phyloP scores from a whole-genome alignment of 1,140 invertebrate genomes.

The Drosophila fuyamai region DNA sequence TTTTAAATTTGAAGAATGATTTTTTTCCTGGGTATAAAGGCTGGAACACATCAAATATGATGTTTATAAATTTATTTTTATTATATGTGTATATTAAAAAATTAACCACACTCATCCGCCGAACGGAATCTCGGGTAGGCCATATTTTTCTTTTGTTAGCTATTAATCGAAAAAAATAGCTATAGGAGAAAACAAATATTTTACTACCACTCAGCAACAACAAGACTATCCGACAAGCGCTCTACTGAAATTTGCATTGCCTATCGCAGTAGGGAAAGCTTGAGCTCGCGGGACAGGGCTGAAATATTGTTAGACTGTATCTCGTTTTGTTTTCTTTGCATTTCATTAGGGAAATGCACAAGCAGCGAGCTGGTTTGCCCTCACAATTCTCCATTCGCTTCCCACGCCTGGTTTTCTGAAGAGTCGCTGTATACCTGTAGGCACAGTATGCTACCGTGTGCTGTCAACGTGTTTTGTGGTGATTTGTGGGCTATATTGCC shows the following conservation, averaged over 20 bases:
- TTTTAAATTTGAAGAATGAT: no score
- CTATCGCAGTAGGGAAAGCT: slow-evolving; percentile 21
- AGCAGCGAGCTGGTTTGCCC: slow-evolving; percentile 17
- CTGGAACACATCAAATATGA: no score
- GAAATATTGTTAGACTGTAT: slow-evolving; percentile 11
- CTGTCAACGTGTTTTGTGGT: slow-evolving; percentile 12
- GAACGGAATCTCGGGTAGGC: no score
- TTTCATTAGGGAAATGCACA: slow-evolving; percentile 73
- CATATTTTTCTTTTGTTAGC: slow-evolving; percentile 23
- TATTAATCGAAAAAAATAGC: slow-evolving; percentile 67
- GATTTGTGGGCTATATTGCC: slow-evolving; percentile 14
- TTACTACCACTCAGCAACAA: slow-evolving; percentile 54
- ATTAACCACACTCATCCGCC: slow-evolving; percentile 1
- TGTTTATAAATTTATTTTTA: no score
- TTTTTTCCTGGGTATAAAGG: no score
- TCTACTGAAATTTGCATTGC: slow-evolving; percentile 29
- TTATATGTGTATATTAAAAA: slow-evolving; percentile 30
- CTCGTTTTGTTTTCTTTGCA: slow-evolving; percentile 57
- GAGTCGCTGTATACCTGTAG: slow-evolving; percentile 33
- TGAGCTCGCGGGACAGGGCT: slow-evolving; percentile 12
- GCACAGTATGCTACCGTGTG: slow-evolving; percentile 5
- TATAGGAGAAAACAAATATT: slow-evolving; percentile 60
- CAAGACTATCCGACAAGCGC: slow-evolving; percentile 17
- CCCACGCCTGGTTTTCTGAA: slow-evolving; percentile 7
- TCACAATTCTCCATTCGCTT: not conserved